Evolutionary conservation across 2,888 invertebrate species (phyloP), one percentile per base, ranked within the genome.

Genomic region (Busseola fusca): DNA sequence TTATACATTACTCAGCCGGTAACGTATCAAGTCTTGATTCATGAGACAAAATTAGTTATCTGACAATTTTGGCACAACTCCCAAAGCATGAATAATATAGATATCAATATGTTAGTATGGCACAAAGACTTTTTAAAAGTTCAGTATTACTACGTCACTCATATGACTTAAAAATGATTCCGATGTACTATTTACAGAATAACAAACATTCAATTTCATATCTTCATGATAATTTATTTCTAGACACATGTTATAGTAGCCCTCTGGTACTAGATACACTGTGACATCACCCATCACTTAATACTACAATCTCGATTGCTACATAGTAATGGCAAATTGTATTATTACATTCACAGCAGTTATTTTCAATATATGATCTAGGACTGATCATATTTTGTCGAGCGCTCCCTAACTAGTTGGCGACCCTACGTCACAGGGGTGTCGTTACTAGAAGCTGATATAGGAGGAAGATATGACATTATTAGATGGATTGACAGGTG

Each of bases 251-350:
- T n/a, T n/a, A n/a, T n/a, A n/a, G n/a, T n/a, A n/a, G n/a, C n/a
- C n/a, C n/a, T n/a, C 34, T 34, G 34, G 7, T 34, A 34, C 34
- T 42, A 42, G 50, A 37, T 76, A 58, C 45, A 9, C 72, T 76
- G 58, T 69, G 69, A 59, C 42, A 68, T 45, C 52, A 64, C 54
- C 65, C 68, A 80, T 79, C 74, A 81, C 60, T 70, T 67, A 50
- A 74, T 67, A 65, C 69, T 52, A 54, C 30, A 40, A 14, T 45
- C 75, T 83, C 57, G 82, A 78, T 78, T 81, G 65, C 40, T 50
- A 58, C 42, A 21, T 21, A n/a, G 64, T 58, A 76, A 81, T 78
- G 25, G 68, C 66, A 79, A 81, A 77, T 81, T 69, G 72, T 81
- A 72, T 77, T 81, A 77, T 77, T 72, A 77, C 69, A 56, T 66